Conservation (phyloP, 2,797 vertebrate genomes). For the Poecilia gillii region DNA sequence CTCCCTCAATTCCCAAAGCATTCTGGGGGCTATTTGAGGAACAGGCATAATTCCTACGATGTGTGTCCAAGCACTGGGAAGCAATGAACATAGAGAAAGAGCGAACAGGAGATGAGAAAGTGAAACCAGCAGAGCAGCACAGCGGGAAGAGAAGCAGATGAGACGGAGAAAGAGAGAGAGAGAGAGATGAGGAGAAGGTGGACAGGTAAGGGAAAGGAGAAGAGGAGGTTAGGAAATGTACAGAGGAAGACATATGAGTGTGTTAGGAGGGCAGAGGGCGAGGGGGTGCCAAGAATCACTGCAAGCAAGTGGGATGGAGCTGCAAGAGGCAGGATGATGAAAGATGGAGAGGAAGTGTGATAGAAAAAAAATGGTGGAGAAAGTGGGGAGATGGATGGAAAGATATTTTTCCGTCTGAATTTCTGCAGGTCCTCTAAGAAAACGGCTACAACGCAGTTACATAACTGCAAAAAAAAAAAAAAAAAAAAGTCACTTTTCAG, state of each 20-base stretch:
- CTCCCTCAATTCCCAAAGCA: slow-evolving; percentile 28
- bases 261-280: slow-evolving; percentile 30
- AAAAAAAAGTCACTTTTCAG: slow-evolving; percentile 48
- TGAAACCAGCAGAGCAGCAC: slow-evolving; percentile 31
- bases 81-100: slow-evolving; percentile 19
- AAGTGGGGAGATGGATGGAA: slow-evolving; percentile 49
- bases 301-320: slow-evolving; percentile 55
- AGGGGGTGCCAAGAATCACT: slow-evolving; percentile 47
- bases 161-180: neutral
- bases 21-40: slow-evolving; percentile 57
- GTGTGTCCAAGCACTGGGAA: slow-evolving; percentile 34
- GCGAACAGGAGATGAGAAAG: slow-evolving; percentile 9
- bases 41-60: slow-evolving; percentile 34
- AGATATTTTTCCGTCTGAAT: slow-evolving; percentile 46
- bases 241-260: slow-evolving; percentile 45
- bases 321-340: slow-evolving; percentile 52
- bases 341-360: slow-evolving; percentile 56
- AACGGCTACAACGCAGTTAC: slow-evolving; percentile 43
- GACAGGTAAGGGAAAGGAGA: slow-evolving; percentile 39
- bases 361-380: slow-evolving; percentile 26
- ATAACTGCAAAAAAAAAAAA: slow-evolving; percentile 36
- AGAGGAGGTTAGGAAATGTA: slow-evolving; percentile 34
- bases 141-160: slow-evolving; percentile 30
- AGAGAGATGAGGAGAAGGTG: slow-evolving; percentile 45
- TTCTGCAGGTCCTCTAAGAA: slow-evolving; percentile 40